Evolutionary conservation across 2,888 invertebrate genomes (phyloP).

Genomic region (Drosophila subquinaria): DNA sequence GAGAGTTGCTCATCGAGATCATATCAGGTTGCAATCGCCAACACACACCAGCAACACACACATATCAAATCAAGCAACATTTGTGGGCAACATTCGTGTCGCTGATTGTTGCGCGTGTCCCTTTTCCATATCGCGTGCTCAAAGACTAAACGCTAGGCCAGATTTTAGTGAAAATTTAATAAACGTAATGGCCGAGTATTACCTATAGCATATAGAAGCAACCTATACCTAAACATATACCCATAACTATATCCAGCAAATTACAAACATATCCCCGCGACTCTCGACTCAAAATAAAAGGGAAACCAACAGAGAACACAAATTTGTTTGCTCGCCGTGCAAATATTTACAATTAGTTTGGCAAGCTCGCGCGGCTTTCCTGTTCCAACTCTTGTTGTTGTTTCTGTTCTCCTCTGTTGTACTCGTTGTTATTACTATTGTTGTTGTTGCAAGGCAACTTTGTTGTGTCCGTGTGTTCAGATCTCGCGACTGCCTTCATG

Average conservation of each 20-base stretch:
- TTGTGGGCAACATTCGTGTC: slow-evolving; percentile 39
- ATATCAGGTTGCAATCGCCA: slow-evolving; percentile 49
- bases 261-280: slow-evolving; percentile 23
- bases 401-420: not conserved
- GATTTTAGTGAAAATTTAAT: slow-evolving; percentile 55
- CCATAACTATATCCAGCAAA: slow-evolving; percentile 15
- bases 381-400: slow-evolving; percentile 30
- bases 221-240: too few relatives aligned
- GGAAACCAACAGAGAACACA: slow-evolving; percentile 24
- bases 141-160: slow-evolving; percentile 40
- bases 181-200: slow-evolving; percentile 55
- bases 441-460: slow-evolving; percentile 22
- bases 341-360: slow-evolving; percentile 69
- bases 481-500: slow-evolving; percentile 1
- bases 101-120: slow-evolving; percentile 55
- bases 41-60: slow-evolving; percentile 2
- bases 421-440: slow-evolving; percentile 1
- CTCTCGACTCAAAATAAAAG: slow-evolving; percentile 17
- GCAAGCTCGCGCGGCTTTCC: slow-evolving; percentile 42
- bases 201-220: slow-evolving; percentile 23
- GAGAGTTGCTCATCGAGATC: slow-evolving; percentile 36
- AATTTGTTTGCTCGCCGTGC: slow-evolving; percentile 55
- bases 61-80: slow-evolving; percentile 24
- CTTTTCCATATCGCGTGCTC: slow-evolving; percentile 53
- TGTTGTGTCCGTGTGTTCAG: slow-evolving; percentile 22